Conservation (phyloP, 2,888 invertebrate genomes). For the Yponomeuta sedellus region DNA sequence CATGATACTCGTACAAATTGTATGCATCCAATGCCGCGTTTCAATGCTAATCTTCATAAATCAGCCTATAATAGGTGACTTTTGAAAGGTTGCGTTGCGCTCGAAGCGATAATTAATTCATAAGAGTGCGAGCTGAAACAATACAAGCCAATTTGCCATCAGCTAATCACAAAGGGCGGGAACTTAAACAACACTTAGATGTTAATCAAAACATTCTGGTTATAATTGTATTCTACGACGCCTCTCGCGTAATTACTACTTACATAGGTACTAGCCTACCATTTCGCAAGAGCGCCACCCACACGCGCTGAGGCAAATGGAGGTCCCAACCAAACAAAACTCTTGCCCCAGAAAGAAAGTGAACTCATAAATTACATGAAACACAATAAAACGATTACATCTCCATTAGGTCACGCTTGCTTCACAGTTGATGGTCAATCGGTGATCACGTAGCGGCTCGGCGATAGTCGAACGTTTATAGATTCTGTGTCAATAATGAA, state of each 20-base stretch:
- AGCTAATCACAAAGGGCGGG: constrained; percentile 29
- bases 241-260: constrained; percentile 42
- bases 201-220: constrained; percentile 25
- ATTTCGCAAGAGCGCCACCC: constrained; percentile 47
- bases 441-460: constrained; percentile 40
- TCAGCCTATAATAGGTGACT: not conserved
- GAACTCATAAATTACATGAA: not conserved
- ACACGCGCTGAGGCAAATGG: constrained; percentile 19
- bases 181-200: constrained; percentile 24
- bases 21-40: not conserved
- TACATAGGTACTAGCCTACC: constrained; percentile 27
- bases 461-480: constrained; percentile 51
- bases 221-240: constrained; percentile 39
- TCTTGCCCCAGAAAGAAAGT: not conserved
- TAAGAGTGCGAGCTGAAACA: not conserved
- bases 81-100: not conserved
- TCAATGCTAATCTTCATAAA: not conserved
- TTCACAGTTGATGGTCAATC: constrained; percentile 24
- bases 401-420: constrained; percentile 8
- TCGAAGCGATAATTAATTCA: not conserved
- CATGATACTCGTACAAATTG: not conserved
- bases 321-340: not conserved
- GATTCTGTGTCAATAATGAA: constrained; percentile 73
- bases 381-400: constrained; percentile 5
- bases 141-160: constrained; percentile 15